A percentile compares a stretch with the other conserved stretches of the same genome.
phyloP scores from a whole-genome alignment of 2,113 vertebrate genomes.

The Alligator mississippiensis region DNA sequence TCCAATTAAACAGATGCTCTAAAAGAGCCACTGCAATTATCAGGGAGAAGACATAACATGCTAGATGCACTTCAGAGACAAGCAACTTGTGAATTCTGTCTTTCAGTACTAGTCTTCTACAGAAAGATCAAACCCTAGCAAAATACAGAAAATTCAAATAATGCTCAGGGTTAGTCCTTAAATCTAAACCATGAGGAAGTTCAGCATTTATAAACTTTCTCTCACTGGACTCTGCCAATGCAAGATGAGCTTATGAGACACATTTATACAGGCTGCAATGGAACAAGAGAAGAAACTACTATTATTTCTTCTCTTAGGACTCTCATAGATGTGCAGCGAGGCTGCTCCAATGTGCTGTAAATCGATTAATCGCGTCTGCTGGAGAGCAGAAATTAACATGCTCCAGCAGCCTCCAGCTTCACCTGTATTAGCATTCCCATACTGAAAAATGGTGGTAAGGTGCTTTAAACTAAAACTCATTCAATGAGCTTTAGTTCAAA shows the following conservation, averaged over 20 bases:
- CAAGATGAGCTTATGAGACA: not conserved
- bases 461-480: too few species aligned
- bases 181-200: not conserved
- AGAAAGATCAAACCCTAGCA: not conserved
- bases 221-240: not conserved
- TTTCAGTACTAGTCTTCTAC: not conserved
- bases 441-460: too few species aligned
- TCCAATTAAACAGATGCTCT: not conserved
- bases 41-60: not conserved
- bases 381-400: too few species aligned
- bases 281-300: not conserved
- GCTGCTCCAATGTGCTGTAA: too few species aligned
- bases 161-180: not conserved
- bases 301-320: not conserved
- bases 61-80: not conserved
- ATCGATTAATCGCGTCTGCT: too few species aligned
- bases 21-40: not conserved
- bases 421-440: too few species aligned
- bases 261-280: not conserved
- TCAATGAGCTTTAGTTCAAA: too few species aligned
- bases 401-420: too few species aligned
- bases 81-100: not conserved
- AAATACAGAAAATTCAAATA: not conserved
- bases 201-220: too few species aligned
- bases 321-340: too few species aligned